Percentiles rank a stretch among this genome's conserved stretches.
Conservation (phyloP, 2,888 invertebrate genomes). For the Hypomecis atomaria region DNA sequence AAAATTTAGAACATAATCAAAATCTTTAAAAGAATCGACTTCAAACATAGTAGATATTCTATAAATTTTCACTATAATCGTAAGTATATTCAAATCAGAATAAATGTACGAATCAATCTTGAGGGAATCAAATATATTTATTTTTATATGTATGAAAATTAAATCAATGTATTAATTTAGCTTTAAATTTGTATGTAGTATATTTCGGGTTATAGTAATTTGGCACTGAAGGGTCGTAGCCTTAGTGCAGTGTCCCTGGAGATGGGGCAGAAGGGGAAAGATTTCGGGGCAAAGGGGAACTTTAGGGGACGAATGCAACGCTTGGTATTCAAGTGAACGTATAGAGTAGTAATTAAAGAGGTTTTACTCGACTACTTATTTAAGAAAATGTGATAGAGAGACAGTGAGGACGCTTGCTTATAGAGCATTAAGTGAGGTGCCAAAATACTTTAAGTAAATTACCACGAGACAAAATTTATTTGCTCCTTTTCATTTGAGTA, state of each 20-base stretch:
- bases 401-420: constrained; percentile 19
- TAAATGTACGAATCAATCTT: constrained; percentile 41
- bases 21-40: neutral
- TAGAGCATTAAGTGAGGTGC: constrained; percentile 37
- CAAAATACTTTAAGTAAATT: constrained; percentile 34
- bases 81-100: neutral
- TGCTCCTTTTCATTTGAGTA: neutral
- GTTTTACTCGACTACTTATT: constrained; percentile 27
- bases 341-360: constrained; percentile 11
- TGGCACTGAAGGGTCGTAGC: constrained; percentile 16
- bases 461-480: no score
- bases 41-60: neutral
- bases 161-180: constrained; percentile 14
- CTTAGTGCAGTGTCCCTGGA: constrained; percentile 1
- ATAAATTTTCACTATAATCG: neutral
- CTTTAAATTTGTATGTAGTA: neutral
- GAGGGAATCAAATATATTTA: constrained; percentile 48
- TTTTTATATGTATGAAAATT: constrained; percentile 11
- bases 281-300: neutral
- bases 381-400: constrained; percentile 37
- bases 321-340: constrained; percentile 27
- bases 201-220: constrained; percentile 8
- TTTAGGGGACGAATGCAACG: constrained; percentile 7
- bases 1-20: constrained; percentile 1
- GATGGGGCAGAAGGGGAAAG: neutral